Conservation (phyloP, 2,888 invertebrate genomes). For the Scaptodrosophila latifasciaeformis region DNA sequence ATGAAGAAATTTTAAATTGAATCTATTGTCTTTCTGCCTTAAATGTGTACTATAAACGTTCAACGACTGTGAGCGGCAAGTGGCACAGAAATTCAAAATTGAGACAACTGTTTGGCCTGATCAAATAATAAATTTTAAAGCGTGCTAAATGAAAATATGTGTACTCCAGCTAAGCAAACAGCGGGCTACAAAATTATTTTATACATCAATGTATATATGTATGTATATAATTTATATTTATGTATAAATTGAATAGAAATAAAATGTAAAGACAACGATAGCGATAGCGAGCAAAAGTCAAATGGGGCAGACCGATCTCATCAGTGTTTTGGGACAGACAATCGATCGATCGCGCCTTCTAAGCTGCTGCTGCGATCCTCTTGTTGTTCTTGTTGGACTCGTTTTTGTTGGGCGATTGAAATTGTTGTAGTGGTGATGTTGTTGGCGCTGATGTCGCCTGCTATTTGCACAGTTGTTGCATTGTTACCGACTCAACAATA, state of each 20-base stretch:
- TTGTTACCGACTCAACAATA: constrained; percentile 34
- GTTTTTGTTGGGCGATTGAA: constrained; percentile 44
- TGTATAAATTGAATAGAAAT: constrained; percentile 52
- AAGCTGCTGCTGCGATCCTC: neutral
- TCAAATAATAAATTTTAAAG: constrained; percentile 62
- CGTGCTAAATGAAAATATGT: constrained; percentile 63
- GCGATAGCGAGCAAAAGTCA: neutral
- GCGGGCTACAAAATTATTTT: constrained; percentile 19
- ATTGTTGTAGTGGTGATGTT: constrained; percentile 16
- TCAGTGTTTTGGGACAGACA: constrained; percentile 18
- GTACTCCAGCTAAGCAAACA: constrained; percentile 59
- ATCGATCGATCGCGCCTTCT: constrained; percentile 4
- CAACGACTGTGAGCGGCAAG: constrained; percentile 48
- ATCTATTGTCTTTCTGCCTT: constrained; percentile 59
- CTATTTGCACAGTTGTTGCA: constrained; percentile 68
- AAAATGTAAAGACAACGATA: constrained; percentile 15
- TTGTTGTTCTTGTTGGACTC: too few relatives aligned
- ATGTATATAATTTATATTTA: too few relatives aligned
- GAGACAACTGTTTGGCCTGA: constrained; percentile 39
- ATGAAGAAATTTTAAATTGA: constrained; percentile 54
- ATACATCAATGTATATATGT: too few relatives aligned
- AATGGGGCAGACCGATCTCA: constrained; percentile 22
- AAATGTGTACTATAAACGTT: too few relatives aligned
- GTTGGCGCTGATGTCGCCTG: constrained; percentile 49
- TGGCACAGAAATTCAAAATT: neutral